Percentiles rank a stretch among this genome's conserved stretches.
phyloP scores from a whole-genome alignment of 2,888 invertebrate genomes.

The Apodemia hepburni region DNA sequence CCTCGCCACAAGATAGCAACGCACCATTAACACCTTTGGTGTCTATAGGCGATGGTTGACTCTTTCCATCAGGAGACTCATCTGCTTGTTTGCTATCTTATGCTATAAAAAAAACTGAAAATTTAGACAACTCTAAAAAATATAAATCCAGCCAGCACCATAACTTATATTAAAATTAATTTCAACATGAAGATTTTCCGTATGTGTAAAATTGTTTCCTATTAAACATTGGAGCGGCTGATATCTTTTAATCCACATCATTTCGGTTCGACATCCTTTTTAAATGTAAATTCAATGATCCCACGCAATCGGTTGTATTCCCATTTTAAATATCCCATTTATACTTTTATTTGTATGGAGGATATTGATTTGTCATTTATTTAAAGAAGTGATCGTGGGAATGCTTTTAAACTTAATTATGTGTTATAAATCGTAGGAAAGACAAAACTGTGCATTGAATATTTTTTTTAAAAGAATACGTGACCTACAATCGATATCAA shows the following conservation, averaged over 20 bases:
- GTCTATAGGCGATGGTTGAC: no score
- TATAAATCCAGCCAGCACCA: background rate
- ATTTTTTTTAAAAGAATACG: no score
- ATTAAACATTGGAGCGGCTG: constrained; percentile 41
- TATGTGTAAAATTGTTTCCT: constrained; percentile 38
- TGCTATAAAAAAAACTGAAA: no score
- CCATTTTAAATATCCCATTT: constrained; percentile 10
- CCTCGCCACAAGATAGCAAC: no score
- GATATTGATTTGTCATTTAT: constrained; percentile 11
- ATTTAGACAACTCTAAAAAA: no score
- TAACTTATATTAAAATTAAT: background rate
- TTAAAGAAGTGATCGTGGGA: background rate
- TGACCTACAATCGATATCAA: no score
- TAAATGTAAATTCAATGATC: constrained; percentile 43
- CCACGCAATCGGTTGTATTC: constrained; percentile 17
- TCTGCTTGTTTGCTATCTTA: no score
- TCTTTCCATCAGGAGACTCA: no score
- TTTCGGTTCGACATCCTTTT: constrained; percentile 37
- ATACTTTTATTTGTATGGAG: constrained; percentile 5
- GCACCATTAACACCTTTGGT: no score
- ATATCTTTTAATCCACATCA: constrained; percentile 42
- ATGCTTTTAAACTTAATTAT: background rate
- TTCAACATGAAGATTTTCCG: constrained; percentile 31
- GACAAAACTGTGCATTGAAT: no score
- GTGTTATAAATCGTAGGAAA: no score